Evolutionary conservation across 2,888 invertebrate genomes (phyloP).

Genomic region (Stenichneumon culpator): DNA sequence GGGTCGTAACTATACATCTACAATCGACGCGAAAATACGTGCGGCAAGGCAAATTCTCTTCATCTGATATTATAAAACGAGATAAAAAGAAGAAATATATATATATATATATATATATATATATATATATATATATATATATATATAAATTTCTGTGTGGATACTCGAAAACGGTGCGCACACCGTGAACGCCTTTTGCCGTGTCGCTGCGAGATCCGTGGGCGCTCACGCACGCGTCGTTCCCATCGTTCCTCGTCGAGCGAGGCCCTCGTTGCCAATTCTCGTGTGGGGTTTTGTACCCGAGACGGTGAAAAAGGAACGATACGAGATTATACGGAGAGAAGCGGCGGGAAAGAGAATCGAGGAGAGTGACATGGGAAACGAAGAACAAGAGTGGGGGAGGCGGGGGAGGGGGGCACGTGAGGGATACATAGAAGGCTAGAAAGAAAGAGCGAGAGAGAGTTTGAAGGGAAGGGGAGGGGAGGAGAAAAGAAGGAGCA

Average conservation of each 20-base stretch:
- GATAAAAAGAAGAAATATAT: conserved; percentile 47
- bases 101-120: too few relatives aligned
- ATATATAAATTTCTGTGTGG: neutral
- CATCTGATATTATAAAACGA: conserved; percentile 16
- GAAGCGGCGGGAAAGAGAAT: conserved; percentile 18
- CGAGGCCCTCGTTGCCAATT: conserved; percentile 67
- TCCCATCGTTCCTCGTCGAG: conserved; percentile 55
- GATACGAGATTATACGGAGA: conserved; percentile 25
- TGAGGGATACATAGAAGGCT: conserved; percentile 6
- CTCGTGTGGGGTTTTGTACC: conserved; percentile 68
- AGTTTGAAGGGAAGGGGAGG: conserved; percentile 46
- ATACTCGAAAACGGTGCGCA: conserved; percentile 56
- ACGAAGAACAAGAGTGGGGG: conserved; percentile 14
- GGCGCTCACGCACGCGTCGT: conserved; percentile 71
- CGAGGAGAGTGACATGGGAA: conserved; percentile 17
- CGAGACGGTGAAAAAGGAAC: conserved; percentile 33
- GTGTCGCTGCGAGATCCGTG: conserved; percentile 60
- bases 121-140: neutral
- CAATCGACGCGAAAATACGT: conserved; percentile 45
- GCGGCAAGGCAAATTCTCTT: conserved; percentile 48
- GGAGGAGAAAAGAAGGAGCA: conserved; percentile 72
- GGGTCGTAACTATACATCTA: conserved; percentile 36
- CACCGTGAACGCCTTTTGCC: conserved; percentile 71
- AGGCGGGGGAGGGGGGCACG: conserved; percentile 42
- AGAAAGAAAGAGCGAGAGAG: conserved; percentile 42